These are phyloP conservation scores for Anthopleura xanthogrammica DNA, from an alignment of 92 coral and sea anemone species.

Conservation along the genomic window DNA sequence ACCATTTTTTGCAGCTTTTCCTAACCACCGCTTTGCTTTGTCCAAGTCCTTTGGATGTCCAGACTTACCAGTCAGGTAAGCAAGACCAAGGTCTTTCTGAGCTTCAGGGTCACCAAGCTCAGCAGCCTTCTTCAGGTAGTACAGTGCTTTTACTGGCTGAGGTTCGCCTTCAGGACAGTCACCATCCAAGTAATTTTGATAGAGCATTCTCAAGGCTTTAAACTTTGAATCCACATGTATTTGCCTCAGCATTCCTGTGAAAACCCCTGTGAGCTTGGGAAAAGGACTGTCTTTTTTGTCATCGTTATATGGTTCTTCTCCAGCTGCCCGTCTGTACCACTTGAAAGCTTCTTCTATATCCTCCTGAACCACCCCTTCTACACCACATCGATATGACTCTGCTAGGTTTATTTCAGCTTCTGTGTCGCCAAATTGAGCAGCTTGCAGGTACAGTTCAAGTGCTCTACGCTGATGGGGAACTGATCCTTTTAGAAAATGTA, in stretches of 20 bases:
- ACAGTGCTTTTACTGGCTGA: conserved; percentile 60
- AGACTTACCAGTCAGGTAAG: conserved; percentile 40
- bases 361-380: conserved; percentile 57
- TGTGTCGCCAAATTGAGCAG: conserved; percentile 45
- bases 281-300: conserved; percentile 1
- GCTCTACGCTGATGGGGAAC: conserved; percentile 47
- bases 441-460: conserved; percentile 51
- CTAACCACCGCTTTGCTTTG: conserved; percentile 57
- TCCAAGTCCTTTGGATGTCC: conserved; percentile 34
- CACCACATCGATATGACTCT: conserved; percentile 66
- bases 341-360: conserved; percentile 66
- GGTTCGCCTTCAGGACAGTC: conserved; percentile 70
- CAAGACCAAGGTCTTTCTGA: conserved; percentile 45
- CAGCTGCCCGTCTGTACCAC: conserved; percentile 79
- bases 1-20: conserved; percentile 44
- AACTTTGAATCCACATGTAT: neutral
- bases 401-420: conserved; percentile 52
- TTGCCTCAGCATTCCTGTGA: conserved; percentile 21
- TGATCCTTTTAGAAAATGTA: conserved; percentile 45
- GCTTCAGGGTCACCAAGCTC: conserved; percentile 45
- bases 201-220: conserved; percentile 28
- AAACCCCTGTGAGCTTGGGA: neutral
- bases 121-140: conserved; percentile 58
- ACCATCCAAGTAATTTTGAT: conserved; percentile 45
- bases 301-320: conserved; percentile 32